Conservation (phyloP, 2,888 invertebrate genomes). For the Monochamus alternatus region DNA sequence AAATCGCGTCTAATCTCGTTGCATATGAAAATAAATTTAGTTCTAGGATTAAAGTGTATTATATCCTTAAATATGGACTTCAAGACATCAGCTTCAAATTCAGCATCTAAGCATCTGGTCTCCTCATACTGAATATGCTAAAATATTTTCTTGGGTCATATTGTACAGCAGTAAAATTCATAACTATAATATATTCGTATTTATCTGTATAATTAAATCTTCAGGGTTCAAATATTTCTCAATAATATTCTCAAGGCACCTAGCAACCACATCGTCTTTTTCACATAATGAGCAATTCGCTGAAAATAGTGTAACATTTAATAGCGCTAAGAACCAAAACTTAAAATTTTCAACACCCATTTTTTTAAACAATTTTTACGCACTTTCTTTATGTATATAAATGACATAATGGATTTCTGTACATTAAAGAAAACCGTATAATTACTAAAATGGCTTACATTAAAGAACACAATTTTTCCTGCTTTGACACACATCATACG, state of each 20-base stretch:
- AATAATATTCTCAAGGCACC: not conserved
- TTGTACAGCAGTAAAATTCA: not conserved
- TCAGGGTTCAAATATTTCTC: constrained; percentile 11
- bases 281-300: not conserved
- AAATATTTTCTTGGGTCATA: not conserved
- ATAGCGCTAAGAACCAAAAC: too few species aligned
- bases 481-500: not conserved
- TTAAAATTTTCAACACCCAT: too few species aligned
- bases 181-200: not conserved
- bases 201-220: constrained; percentile 9
- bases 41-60: constrained; percentile 15
- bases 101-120: constrained; percentile 9
- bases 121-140: not conserved
- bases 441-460: not conserved
- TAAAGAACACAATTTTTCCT: not conserved
- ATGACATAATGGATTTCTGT: not conserved
- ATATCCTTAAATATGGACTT: not conserved
- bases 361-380: too few species aligned
- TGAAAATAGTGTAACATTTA: too few species aligned
- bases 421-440: not conserved
- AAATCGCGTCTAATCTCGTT: not conserved
- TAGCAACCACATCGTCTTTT: not conserved
- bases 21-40: constrained; percentile 13
- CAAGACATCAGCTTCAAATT: not conserved
- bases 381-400: not conserved